Conservation (phyloP, 1,140 invertebrate genomes). For the Anastrepha obliqua region DNA sequence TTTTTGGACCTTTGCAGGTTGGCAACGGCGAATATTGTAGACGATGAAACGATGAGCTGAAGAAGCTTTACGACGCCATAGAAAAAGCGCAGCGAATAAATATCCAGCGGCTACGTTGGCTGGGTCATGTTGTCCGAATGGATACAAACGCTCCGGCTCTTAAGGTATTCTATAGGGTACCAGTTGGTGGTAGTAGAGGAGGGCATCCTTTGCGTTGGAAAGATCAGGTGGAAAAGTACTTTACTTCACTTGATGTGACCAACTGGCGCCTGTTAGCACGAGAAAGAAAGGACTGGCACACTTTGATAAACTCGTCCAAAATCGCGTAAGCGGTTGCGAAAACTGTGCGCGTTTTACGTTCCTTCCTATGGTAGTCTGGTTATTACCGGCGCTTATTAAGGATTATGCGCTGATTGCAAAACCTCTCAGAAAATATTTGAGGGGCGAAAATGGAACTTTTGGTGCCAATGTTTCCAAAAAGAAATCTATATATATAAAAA, state of each 20-base stretch:
- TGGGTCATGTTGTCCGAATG: too few relatives aligned
- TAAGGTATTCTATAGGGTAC: conserved; percentile 12
- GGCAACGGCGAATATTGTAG: too few relatives aligned
- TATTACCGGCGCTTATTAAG: conserved; percentile 59
- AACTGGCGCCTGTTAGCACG: too few relatives aligned
- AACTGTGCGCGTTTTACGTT: conserved; percentile 55
- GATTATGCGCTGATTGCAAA: conserved; percentile 57
- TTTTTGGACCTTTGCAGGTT: too few relatives aligned
- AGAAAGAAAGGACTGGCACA: conserved; percentile 70
- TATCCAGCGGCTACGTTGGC: too few relatives aligned
- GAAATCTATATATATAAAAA: too few relatives aligned
- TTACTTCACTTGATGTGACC: too few relatives aligned
- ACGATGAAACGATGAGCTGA: too few relatives aligned
- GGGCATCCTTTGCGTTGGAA: conserved; percentile 67
- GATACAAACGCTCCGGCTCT: too few relatives aligned
- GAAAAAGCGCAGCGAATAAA: too few relatives aligned
- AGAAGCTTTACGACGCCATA: too few relatives aligned
- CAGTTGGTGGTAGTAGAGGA: conserved; percentile 64
- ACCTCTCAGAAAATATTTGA: conserved; percentile 52
- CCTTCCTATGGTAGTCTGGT: conserved; percentile 56
- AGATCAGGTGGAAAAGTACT: too few relatives aligned
- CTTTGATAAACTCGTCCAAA: conserved; percentile 61
- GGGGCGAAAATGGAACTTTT: conserved; percentile 56
- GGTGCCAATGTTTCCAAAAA: conserved; percentile 50
- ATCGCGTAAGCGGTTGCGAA: conserved; percentile 55